Percentiles rank a stretch among this genome's conserved stretches.
These are phyloP conservation scores for Catajapyx aquilonaris DNA, from an alignment of 1,140 invertebrate species.

Conservation along the genomic window DNA sequence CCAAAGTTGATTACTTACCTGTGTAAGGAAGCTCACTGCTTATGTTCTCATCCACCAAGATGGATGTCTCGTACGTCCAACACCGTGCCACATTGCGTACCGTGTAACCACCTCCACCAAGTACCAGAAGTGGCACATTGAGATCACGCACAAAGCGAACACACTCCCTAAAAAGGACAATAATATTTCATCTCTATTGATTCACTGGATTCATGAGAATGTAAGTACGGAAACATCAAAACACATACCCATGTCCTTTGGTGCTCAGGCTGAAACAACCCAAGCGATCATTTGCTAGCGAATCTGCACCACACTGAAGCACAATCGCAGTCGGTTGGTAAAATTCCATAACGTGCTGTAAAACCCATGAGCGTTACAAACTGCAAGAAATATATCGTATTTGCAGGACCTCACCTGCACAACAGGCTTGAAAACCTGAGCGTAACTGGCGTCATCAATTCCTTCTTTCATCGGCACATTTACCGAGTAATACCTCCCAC, in stretches of 20 bases:
- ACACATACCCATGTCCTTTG: slow-evolving; percentile 54
- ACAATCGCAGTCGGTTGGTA: slow-evolving; percentile 94
- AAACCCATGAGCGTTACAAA: no score
- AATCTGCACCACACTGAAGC: slow-evolving; percentile 95
- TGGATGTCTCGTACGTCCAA: slow-evolving; percentile 97
- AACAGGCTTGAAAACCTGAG: slow-evolving; percentile 82
- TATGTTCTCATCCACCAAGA: slow-evolving; percentile 76
- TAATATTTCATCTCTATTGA: not conserved
- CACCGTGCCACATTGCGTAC: slow-evolving; percentile 92
- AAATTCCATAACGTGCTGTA: slow-evolving; percentile 75
- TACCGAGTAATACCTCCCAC: slow-evolving; percentile 83
- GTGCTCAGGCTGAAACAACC: slow-evolving; percentile 76
- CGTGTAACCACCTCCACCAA: slow-evolving; percentile 95
- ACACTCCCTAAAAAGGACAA: slow-evolving; percentile 56
- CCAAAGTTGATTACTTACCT: no score
- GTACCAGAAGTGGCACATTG: slow-evolving; percentile 79
- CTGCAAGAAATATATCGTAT: no score
- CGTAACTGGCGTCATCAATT: slow-evolving; percentile 86
- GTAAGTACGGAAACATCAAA: not conserved
- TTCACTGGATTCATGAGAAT: not conserved
- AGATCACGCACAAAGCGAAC: slow-evolving; percentile 89
- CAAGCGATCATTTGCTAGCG: slow-evolving; percentile 78
- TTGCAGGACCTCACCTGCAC: slow-evolving; percentile 48
- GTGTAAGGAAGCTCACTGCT: slow-evolving; percentile 80
- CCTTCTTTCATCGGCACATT: slow-evolving; percentile 94